These are phyloP conservation scores for Tetramorium bicarinatum DNA, from an alignment of 2,888 invertebrate genomes.

Conservation along the genomic window DNA sequence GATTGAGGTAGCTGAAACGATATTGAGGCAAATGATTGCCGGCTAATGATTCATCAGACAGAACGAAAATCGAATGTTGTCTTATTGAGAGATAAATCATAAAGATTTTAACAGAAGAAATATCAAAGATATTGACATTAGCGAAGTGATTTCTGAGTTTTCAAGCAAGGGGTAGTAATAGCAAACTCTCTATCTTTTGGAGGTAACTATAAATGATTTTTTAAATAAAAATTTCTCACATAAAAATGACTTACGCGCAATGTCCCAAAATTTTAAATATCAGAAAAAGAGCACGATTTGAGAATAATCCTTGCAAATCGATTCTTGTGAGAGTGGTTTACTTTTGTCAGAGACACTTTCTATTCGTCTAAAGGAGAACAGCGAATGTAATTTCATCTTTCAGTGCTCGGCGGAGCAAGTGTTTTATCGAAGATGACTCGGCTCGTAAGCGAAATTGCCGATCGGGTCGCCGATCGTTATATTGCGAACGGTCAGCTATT, in stretches of 20 bases:
- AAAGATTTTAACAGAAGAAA: conserved; percentile 1
- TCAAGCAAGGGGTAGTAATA: neutral
- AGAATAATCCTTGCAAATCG: neutral
- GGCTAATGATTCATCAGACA: neutral
- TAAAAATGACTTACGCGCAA: neutral
- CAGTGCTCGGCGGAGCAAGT: conserved; percentile 21
- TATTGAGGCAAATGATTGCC: neutral
- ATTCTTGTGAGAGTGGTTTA: neutral
- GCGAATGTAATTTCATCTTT: conserved; percentile 52
- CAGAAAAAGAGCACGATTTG: neutral
- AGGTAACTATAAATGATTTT: neutral
- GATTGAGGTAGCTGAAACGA: neutral
- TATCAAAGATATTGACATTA: neutral
- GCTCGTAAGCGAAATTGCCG: conserved; percentile 70
- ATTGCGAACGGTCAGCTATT: conserved; percentile 75
- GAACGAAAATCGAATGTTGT: neutral
- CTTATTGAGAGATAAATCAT: neutral
- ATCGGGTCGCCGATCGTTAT: conserved; percentile 75
- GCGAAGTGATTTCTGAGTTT: neutral
- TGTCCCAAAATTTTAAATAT: neutral
- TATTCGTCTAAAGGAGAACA: neutral
- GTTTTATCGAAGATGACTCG: conserved; percentile 70
- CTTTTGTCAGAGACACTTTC: neutral
- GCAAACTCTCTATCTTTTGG: neutral
- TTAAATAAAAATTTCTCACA: neutral